Conservation (phyloP, 2,113 vertebrate species). For the Oreocharis arfaki region DNA sequence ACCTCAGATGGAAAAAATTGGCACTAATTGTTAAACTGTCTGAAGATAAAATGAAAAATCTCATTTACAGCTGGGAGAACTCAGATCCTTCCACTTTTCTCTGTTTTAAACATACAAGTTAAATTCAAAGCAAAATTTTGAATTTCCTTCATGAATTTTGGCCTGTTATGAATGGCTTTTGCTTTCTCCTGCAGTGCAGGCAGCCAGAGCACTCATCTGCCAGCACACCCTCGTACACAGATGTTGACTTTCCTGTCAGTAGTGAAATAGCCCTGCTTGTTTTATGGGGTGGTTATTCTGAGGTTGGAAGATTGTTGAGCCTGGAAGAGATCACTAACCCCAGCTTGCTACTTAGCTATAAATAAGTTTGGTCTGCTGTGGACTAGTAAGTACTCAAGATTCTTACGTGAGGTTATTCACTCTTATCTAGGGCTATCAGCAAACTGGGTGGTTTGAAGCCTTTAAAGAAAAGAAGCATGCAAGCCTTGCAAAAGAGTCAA, state of each 20-base stretch:
- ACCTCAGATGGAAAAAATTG: background rate
- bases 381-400: slow-evolving; percentile 19
- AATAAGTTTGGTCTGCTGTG: slow-evolving; percentile 45
- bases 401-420: slow-evolving; percentile 19
- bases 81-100: background rate
- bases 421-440: slow-evolving; percentile 13
- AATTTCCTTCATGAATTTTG: background rate
- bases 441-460: background rate
- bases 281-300: slow-evolving; percentile 57
- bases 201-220: background rate
- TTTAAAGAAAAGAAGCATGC: background rate
- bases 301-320: slow-evolving; percentile 50
- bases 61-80: background rate
- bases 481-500: background rate
- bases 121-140: background rate
- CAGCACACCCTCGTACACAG: slow-evolving; percentile 9
- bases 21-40: background rate
- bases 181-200: background rate
- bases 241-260: slow-evolving; percentile 55
- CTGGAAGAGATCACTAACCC: slow-evolving; percentile 54
- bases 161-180: background rate
- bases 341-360: slow-evolving; percentile 52
- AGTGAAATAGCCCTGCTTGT: slow-evolving; percentile 11
- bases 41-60: background rate
- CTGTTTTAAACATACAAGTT: background rate